Conservation (phyloP, 2,888 invertebrate species). For the Mimas tiliae region DNA sequence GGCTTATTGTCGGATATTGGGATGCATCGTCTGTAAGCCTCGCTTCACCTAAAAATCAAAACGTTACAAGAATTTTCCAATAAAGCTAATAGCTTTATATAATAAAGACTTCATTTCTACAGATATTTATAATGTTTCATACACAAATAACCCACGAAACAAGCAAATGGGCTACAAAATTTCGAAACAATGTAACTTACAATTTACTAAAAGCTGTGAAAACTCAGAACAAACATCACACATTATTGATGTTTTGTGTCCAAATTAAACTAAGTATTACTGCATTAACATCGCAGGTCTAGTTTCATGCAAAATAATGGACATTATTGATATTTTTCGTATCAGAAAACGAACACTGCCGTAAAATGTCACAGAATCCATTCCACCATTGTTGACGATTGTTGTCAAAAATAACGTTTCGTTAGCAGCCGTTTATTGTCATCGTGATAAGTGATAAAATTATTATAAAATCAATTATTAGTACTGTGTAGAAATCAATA, state of each 20-base stretch:
- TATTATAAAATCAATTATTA: neutral
- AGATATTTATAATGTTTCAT: slow-evolving; percentile 35
- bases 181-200: slow-evolving; percentile 83
- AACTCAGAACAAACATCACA: slow-evolving; percentile 98
- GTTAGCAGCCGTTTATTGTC: slow-evolving; percentile 41
- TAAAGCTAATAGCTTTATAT: slow-evolving; percentile 28
- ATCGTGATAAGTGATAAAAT: neutral
- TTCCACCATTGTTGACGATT: slow-evolving; percentile 84
- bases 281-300: slow-evolving; percentile 72
- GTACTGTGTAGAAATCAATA: neutral
- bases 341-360: slow-evolving; percentile 79
- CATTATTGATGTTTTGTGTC: slow-evolving; percentile 85
- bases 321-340: slow-evolving; percentile 82
- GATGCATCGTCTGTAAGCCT: slow-evolving; percentile 91
- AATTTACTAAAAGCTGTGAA: slow-evolving; percentile 93
- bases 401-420: slow-evolving; percentile 78
- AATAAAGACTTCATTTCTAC: slow-evolving; percentile 27
- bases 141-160: slow-evolving; percentile 44
- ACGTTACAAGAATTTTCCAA: slow-evolving; percentile 29
- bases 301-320: slow-evolving; percentile 69
- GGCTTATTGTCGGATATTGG: slow-evolving; percentile 89
- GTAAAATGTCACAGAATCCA: slow-evolving; percentile 78
- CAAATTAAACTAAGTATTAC: slow-evolving; percentile 72
- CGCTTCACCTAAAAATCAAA: slow-evolving; percentile 89
- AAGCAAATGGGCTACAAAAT: slow-evolving; percentile 60